Percentiles rank a stretch among this genome's conserved stretches.
These are phyloP conservation scores for Drosophila siamana DNA, from an alignment of 2,888 invertebrate species.

Conservation along the genomic window DNA sequence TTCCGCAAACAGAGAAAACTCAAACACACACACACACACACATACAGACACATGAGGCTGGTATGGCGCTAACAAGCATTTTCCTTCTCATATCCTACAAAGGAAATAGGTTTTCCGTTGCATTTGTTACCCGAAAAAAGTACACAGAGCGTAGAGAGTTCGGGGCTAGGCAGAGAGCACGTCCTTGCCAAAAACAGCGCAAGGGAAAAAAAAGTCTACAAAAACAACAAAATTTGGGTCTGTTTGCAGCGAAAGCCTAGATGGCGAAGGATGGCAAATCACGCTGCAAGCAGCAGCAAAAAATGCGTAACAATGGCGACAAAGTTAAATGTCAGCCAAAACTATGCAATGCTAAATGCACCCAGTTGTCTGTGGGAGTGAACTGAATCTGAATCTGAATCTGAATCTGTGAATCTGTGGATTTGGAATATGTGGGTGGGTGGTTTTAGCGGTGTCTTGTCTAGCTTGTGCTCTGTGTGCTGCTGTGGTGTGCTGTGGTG, in stretches of 20 bases:
- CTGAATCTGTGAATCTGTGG: background rate
- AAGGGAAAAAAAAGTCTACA: slow-evolving; percentile 4
- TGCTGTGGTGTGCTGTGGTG: slow-evolving; percentile 10
- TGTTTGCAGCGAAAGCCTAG: background rate
- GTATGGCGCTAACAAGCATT: slow-evolving; percentile 71
- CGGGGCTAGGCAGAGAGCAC: background rate
- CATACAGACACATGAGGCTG: slow-evolving; percentile 17
- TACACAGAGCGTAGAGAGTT: slow-evolving; percentile 8
- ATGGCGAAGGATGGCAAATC: slow-evolving; percentile 37
- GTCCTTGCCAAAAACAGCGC: slow-evolving; percentile 24
- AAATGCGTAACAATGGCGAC: slow-evolving; percentile 58
- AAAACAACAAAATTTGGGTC: slow-evolving; percentile 5
- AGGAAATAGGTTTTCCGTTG: slow-evolving; percentile 77
- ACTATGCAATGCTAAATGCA: slow-evolving; percentile 42
- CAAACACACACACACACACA: slow-evolving; percentile 5
- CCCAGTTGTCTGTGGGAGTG: background rate
- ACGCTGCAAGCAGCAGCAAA: slow-evolving; percentile 37
- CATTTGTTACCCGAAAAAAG: slow-evolving; percentile 61
- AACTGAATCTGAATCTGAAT: too few species aligned
- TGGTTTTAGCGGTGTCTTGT: slow-evolving; percentile 9
- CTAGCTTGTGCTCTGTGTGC: background rate
- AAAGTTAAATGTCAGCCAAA: slow-evolving; percentile 48
- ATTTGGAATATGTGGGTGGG: slow-evolving; percentile 6
- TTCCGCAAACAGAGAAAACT: slow-evolving; percentile 9
- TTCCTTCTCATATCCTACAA: slow-evolving; percentile 73